Conservation (phyloP, 2,888 invertebrate genomes). For the Lepetodrilus schrolli region DNA sequence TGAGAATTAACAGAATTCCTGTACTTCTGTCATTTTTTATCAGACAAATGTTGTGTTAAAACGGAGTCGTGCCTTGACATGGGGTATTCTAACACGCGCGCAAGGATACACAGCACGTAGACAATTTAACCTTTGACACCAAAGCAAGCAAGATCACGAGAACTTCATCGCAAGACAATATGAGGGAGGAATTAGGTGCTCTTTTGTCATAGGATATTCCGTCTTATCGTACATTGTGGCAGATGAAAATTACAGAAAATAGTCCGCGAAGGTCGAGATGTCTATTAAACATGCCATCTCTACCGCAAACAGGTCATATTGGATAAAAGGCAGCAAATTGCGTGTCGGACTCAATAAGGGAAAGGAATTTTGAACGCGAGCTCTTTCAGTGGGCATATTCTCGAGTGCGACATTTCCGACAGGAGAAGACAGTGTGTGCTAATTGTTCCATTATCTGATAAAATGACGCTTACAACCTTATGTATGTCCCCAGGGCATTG, state of each 20-base stretch:
- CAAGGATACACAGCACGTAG: constrained; percentile 24
- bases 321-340: constrained; percentile 7
- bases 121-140: neutral
- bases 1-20: constrained; percentile 3
- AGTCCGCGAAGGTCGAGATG: neutral
- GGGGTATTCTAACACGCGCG: constrained; percentile 5
- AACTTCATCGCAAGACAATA: constrained; percentile 12
- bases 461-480: neutral
- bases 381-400: neutral
- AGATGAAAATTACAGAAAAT: constrained; percentile 22
- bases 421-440: neutral
- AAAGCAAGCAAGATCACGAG: constrained; percentile 10
- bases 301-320: neutral
- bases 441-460: constrained; percentile 10
- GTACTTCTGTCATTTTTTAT: constrained; percentile 26
- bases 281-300: constrained; percentile 15
- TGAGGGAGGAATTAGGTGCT: neutral
- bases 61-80: neutral
- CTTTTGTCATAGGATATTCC: neutral
- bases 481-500: neutral
- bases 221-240: constrained; percentile 18
- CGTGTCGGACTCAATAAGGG: constrained; percentile 7
- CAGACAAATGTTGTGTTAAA: constrained; percentile 23
- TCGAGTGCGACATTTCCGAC: neutral
- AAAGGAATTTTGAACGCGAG: neutral